phyloP scores from a whole-genome alignment of 2,113 vertebrate species.

The Capreolus pygargus region DNA sequence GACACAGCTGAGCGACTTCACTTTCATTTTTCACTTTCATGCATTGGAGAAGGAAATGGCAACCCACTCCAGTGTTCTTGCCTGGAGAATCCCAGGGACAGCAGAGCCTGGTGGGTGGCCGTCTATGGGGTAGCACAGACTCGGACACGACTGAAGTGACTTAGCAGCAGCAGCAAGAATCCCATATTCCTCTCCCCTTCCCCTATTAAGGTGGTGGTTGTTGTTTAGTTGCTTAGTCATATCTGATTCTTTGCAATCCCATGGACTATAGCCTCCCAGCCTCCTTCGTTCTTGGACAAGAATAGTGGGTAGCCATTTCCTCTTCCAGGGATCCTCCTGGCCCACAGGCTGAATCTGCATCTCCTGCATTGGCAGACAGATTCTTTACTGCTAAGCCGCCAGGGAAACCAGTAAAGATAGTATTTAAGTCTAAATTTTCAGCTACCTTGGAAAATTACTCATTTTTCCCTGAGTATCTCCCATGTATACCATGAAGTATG shows the following conservation, averaged over 20 bases:
- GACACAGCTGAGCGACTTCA: too few relatives aligned
- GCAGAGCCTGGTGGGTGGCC: too few relatives aligned
- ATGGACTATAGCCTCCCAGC: background rate
- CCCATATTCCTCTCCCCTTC: background rate
- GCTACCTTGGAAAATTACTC: background rate
- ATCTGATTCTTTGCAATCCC: background rate
- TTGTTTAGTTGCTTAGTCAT: background rate
- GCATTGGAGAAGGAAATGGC: too few relatives aligned
- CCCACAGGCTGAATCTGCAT: background rate
- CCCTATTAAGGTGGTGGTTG: background rate
- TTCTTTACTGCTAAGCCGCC: background rate
- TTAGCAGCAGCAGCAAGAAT: background rate
- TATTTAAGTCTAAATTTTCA: background rate
- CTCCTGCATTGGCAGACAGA: background rate
- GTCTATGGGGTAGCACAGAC: too few relatives aligned
- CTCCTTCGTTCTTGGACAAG: background rate
- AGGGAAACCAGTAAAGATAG: background rate
- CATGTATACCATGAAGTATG: background rate
- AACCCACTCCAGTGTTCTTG: too few relatives aligned
- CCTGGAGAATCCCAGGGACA: too few relatives aligned
- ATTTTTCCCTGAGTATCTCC: background rate
- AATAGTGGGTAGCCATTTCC: background rate
- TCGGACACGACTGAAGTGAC: too few relatives aligned
- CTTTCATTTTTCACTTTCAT: too few relatives aligned
- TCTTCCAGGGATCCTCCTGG: background rate